Conservation (phyloP, 2,797 vertebrate genomes). For the Anas bahamensis region DNA sequence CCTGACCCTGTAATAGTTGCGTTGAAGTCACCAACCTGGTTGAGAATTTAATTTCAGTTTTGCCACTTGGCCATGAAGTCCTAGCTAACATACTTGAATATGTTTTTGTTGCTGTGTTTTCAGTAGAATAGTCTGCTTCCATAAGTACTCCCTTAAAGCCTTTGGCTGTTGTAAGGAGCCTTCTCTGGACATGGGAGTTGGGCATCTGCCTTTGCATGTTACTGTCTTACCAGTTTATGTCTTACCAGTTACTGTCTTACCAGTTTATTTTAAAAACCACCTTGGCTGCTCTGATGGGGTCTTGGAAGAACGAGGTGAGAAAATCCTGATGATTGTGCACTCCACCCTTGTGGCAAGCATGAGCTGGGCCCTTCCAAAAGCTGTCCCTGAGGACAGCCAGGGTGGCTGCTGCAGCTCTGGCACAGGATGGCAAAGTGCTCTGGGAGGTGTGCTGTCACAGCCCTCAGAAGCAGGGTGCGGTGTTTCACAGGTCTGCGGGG, state of each 20-base stretch:
- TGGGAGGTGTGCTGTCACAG: neutral
- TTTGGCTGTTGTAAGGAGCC: neutral
- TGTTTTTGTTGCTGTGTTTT: neutral
- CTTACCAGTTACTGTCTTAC: neutral
- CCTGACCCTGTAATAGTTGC: neutral
- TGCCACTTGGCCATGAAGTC: neutral
- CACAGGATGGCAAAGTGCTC: neutral
- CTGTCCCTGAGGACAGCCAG: neutral
- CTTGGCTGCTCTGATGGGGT: neutral
- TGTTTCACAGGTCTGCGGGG: accelerated
- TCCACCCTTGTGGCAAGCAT: neutral
- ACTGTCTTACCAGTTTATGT: neutral
- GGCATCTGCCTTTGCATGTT: neutral
- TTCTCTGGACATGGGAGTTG: neutral
- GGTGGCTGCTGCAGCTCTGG: neutral
- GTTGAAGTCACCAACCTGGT: neutral
- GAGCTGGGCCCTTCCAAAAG: neutral
- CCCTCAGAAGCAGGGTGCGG: accelerated
- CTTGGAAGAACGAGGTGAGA: neutral
- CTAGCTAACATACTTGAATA: neutral
- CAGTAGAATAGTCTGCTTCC: neutral
- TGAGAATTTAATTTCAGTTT: neutral
- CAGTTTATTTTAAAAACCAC: neutral
- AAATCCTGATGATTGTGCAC: neutral
- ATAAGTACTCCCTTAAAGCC: neutral